Evolutionary conservation across 2,888 invertebrate species (phyloP).

Genomic region (Oscheius sp.): DNA sequence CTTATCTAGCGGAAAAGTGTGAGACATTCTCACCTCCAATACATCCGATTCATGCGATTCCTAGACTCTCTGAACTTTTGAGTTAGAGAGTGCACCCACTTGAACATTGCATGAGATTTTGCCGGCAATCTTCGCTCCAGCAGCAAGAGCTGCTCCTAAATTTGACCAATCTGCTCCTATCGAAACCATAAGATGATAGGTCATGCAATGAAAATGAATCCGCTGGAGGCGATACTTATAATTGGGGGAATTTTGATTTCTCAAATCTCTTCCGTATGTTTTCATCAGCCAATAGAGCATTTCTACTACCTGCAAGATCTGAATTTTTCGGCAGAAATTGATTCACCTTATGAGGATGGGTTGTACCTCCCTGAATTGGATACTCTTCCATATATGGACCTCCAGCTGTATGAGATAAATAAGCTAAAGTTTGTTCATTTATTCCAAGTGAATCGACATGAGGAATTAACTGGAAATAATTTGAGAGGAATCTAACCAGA

Average conservation of each 20-base stretch:
- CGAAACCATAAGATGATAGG: constrained; percentile 72
- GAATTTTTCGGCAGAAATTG: neutral
- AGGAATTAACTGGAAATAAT: constrained; percentile 70
- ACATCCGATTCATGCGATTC: neutral
- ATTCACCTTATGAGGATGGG: constrained; percentile 71
- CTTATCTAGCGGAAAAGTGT: constrained; percentile 69
- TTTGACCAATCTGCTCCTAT: constrained; percentile 72
- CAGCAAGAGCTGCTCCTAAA: constrained; percentile 71
- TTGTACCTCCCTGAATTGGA: constrained; percentile 68
- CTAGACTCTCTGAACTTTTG: constrained; percentile 1
- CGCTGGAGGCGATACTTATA: constrained; percentile 70
- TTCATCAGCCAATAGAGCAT: constrained; percentile 73
- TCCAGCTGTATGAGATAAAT: constrained; percentile 70
- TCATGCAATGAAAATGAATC: constrained; percentile 73
- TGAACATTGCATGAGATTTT: constrained; percentile 70
- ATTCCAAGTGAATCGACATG: constrained; percentile 72
- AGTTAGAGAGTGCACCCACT: no score
- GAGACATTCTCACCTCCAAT: constrained; percentile 70
- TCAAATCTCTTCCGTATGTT: constrained; percentile 70
- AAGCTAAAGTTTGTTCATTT: constrained; percentile 73
- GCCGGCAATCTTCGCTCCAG: constrained; percentile 72
- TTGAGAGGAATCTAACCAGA: neutral
- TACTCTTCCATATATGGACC: constrained; percentile 71
- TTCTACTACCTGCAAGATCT: constrained; percentile 71
- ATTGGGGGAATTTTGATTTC: constrained; percentile 58